Base-by-base conservation (phyloP, 2,797 vertebrate genomes). In the Hoplostethus mediterraneus region DNA sequence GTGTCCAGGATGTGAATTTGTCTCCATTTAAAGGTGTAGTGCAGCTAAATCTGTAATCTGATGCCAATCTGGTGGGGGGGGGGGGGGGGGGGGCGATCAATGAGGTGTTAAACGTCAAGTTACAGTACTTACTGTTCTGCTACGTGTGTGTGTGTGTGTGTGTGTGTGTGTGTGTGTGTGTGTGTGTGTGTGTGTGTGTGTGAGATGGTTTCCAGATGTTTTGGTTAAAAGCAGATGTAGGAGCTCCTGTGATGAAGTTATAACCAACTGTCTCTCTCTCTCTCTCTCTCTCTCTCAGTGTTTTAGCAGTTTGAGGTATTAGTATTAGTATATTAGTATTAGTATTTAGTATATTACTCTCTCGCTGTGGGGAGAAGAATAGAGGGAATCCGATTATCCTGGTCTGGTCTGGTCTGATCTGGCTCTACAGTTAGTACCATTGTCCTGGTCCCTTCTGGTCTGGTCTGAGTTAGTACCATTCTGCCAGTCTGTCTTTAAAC, bases 171-270 rank as follows among this genome's bases (percentile, higher is more conserved):
- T 8, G 25, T 53, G 53, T 49, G 63, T 65, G 54, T 36, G 57
- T 52, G 57, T 55, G 67, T 52, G 68, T 51, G 59, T 30, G 42
- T 56, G 71, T n/a, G 60, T 40, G 44, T 7, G 28, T n/a, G 47
- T 8, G 25, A 2, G 71, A 69, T 44, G 57, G 72, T 69, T 78
- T 82, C 82, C 81, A 85, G 80, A 87, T 85, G 80, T 73, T 48
- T 14, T 13, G 44, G 74, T 74, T 60, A 2, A 31, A 79, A 76
- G 30, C 75, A 87, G 85, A 83, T 83, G 80, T 77, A 13, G 42
- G 25, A 44, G 65, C 58, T 79, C 57, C 73, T 79, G 67, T 75
- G 52, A 84, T 80, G 57, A 63, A 77, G 78, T 76, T 62, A 6
- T 13, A 67, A 62, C 33, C 58, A 53, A 56, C 76, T 65, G 64